Evolutionary conservation across 2,113 vertebrate genomes (phyloP).

Genomic region (Excalfactoria chinensis): DNA sequence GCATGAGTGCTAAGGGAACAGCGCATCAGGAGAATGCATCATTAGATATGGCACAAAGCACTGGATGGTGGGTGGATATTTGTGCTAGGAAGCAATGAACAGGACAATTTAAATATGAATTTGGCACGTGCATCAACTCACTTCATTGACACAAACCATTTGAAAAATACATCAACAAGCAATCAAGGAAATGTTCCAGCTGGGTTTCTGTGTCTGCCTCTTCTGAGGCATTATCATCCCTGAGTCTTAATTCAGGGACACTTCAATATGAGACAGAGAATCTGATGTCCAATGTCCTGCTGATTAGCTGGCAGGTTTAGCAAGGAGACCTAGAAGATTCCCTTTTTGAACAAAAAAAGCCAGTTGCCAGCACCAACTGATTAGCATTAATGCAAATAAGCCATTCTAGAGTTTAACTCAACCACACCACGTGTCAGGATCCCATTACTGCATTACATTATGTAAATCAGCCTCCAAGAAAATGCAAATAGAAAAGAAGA

Average conservation of each 20-base stretch:
- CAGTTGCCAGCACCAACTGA: background rate
- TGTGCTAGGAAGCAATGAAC: background rate
- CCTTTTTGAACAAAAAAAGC: background rate
- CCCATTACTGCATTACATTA: background rate
- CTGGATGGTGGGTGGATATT: background rate
- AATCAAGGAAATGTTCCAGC: background rate
- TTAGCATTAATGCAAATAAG: constrained; percentile 1
- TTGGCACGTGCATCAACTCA: background rate
- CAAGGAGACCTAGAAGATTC: background rate
- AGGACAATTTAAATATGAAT: background rate
- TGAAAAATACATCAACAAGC: background rate
- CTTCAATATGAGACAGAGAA: background rate
- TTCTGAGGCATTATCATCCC: background rate
- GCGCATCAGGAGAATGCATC: background rate
- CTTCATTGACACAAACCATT: background rate
- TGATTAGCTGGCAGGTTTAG: background rate
- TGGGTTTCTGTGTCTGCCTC: background rate
- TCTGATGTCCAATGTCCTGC: background rate
- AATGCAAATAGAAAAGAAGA: background rate
- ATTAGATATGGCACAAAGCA: background rate
- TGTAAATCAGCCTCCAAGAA: constrained; percentile 36
- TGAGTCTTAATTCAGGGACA: background rate
- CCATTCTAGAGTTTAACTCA: background rate
- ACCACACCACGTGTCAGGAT: background rate
- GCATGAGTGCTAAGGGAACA: background rate